phyloP scores from a whole-genome alignment of 2,888 invertebrate species.

The Clostera curtula region DNA sequence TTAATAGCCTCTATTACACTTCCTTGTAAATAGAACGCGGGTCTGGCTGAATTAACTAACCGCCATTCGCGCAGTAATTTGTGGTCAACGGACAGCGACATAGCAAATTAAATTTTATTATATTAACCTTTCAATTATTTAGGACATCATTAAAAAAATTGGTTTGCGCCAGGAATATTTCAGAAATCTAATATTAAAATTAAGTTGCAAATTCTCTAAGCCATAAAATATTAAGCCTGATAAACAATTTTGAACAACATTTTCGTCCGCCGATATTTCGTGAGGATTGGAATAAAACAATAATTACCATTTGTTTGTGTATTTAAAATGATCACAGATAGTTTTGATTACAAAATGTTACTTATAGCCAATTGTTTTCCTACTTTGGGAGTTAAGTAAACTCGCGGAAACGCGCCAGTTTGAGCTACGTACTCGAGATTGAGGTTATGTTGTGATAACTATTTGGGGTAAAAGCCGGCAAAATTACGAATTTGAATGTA shows the following conservation, averaged over 20 bases:
- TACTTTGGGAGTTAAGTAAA: constrained; percentile 25
- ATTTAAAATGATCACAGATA: constrained; percentile 47
- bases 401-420: constrained; percentile 46
- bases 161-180: too few species aligned
- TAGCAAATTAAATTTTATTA: too few species aligned
- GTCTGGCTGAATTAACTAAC: too few species aligned
- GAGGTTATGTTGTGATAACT: constrained; percentile 74
- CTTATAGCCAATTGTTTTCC: constrained; percentile 54
- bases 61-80: too few species aligned
- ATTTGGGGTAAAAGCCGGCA: constrained; percentile 58
- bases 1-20: constrained; percentile 34
- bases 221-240: too few species aligned
- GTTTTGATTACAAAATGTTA: constrained; percentile 34
- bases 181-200: too few species aligned
- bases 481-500: constrained; percentile 33
- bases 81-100: too few species aligned
- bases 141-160: too few species aligned
- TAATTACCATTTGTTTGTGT: constrained; percentile 44
- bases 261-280: constrained; percentile 1
- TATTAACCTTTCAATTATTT: too few species aligned
- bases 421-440: constrained; percentile 48
- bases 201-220: too few species aligned
- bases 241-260: not conserved
- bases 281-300: constrained; percentile 61
- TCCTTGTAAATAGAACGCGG: constrained; percentile 21